These are phyloP conservation scores for Seira musarum DNA, from an alignment of 2,888 invertebrate species.

Conservation along the genomic window DNA sequence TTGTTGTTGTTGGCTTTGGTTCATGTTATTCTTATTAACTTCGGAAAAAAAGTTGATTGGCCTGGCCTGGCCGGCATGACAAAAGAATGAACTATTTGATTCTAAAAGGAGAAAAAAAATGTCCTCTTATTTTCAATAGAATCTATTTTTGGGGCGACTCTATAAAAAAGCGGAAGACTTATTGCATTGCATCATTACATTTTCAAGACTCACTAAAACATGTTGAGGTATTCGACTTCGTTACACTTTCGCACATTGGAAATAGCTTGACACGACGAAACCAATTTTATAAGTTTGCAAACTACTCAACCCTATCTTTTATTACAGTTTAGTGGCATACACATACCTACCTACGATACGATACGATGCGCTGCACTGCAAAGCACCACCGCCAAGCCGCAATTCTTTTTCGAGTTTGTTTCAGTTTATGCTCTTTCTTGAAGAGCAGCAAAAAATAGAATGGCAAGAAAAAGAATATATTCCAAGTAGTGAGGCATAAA, in stretches of 20 bases:
- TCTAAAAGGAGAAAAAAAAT: slow-evolving; percentile 31
- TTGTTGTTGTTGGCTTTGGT: not conserved
- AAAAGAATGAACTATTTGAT: slow-evolving; percentile 26
- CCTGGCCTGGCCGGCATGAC: slow-evolving; percentile 22
- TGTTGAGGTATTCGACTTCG: slow-evolving; percentile 7
- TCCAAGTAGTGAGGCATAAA: too few relatives aligned
- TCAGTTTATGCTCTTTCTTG: too few relatives aligned
- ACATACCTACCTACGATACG: too few relatives aligned
- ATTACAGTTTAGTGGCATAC: too few relatives aligned
- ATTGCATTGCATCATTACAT: not conserved
- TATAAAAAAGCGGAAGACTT: slow-evolving; percentile 45
- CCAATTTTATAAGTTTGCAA: slow-evolving; percentile 18
- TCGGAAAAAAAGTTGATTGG: slow-evolving; percentile 34
- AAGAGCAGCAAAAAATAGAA: too few relatives aligned
- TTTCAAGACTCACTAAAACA: not conserved
- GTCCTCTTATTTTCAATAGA: not conserved
- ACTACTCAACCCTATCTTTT: slow-evolving; percentile 53
- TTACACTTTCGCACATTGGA: slow-evolving; percentile 26
- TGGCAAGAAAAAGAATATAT: too few relatives aligned
- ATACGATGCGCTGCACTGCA: too few relatives aligned
- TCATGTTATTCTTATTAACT: slow-evolving; percentile 8
- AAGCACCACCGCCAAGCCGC: too few relatives aligned
- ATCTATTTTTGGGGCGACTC: slow-evolving; percentile 28
- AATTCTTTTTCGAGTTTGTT: too few relatives aligned
- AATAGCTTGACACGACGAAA: slow-evolving; percentile 25